Evolutionary conservation across 2,113 vertebrate genomes (phyloP).

Genomic region (Riparia riparia): DNA sequence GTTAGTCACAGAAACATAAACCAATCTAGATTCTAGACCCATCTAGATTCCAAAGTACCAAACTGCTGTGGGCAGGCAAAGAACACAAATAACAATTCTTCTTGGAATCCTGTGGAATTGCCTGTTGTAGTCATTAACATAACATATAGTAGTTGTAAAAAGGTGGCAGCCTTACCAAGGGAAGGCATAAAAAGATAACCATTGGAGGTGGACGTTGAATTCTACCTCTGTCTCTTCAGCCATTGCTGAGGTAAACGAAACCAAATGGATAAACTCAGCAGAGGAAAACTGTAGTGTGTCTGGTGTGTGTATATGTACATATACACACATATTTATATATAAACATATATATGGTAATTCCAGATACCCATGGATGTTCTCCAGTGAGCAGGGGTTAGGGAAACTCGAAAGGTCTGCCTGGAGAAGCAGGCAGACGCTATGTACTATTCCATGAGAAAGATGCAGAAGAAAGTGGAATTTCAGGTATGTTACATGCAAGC

Average conservation of each 20-base stretch:
- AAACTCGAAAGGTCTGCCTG: not conserved
- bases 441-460: not conserved
- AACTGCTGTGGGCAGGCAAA: not conserved
- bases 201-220: not conserved
- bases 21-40: not conserved
- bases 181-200: not conserved
- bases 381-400: not conserved
- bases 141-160: not conserved
- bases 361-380: not conserved
- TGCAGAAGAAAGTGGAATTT: not conserved
- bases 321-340: too few species aligned
- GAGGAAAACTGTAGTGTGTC: not conserved
- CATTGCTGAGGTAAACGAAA: not conserved
- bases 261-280: not conserved
- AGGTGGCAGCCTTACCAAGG: not conserved
- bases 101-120: not conserved
- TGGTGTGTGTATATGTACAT: not conserved
- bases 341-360: not conserved
- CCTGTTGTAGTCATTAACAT: not conserved
- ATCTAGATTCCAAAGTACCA: not conserved
- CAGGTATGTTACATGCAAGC: not conserved
- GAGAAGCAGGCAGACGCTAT: rapidly evolving
- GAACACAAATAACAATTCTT: not conserved
- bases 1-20: not conserved
- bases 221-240: not conserved